phyloP scores from a whole-genome alignment of 2,888 invertebrate genomes.

The Hydriomena furcata region DNA sequence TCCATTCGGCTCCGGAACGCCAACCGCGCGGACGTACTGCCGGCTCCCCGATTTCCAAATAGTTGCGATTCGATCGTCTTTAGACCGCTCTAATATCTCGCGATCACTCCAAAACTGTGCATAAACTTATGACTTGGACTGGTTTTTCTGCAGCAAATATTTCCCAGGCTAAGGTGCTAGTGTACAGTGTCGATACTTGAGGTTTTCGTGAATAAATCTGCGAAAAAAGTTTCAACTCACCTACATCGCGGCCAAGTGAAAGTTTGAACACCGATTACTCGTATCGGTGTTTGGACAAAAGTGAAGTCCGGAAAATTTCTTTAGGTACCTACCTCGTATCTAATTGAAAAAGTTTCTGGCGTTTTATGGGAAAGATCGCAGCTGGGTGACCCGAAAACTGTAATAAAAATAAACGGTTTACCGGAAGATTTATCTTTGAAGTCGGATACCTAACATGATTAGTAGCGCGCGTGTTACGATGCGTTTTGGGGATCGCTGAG shows the following conservation, averaged over 20 bases:
- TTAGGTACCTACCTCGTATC: slow-evolving; percentile 36
- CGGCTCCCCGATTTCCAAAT: slow-evolving; percentile 44
- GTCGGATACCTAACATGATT: slow-evolving; percentile 71
- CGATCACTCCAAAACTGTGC: slow-evolving; percentile 28
- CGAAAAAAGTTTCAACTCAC: slow-evolving; percentile 66
- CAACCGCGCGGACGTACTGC: slow-evolving; percentile 58
- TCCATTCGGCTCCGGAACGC: slow-evolving; percentile 77
- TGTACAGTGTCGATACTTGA: slow-evolving; percentile 51
- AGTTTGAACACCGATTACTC: slow-evolving; percentile 60
- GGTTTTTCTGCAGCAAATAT: slow-evolving; percentile 32
- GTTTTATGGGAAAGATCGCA: slow-evolving; percentile 66
- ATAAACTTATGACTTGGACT: slow-evolving; percentile 30
- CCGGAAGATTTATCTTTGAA: slow-evolving; percentile 66
- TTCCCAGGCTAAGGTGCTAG: slow-evolving; percentile 29
- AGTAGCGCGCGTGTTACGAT: slow-evolving; percentile 67
- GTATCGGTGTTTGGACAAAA: slow-evolving; percentile 55
- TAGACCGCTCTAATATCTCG: slow-evolving; percentile 53
- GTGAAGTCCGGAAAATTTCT: slow-evolving; percentile 50
- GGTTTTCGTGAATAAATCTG: slow-evolving; percentile 56
- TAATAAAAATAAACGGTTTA: slow-evolving; percentile 74
- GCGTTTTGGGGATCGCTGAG: slow-evolving; percentile 63
- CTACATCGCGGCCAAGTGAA: slow-evolving; percentile 69
- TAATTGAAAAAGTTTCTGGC: slow-evolving; percentile 72
- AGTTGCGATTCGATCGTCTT: slow-evolving; percentile 67
- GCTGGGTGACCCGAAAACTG: slow-evolving; percentile 70